A percentile compares a stretch with the other conserved stretches of the same genome.
Conservation (phyloP, 2,113 vertebrate species). For the Campylomormyrus tamandua region DNA sequence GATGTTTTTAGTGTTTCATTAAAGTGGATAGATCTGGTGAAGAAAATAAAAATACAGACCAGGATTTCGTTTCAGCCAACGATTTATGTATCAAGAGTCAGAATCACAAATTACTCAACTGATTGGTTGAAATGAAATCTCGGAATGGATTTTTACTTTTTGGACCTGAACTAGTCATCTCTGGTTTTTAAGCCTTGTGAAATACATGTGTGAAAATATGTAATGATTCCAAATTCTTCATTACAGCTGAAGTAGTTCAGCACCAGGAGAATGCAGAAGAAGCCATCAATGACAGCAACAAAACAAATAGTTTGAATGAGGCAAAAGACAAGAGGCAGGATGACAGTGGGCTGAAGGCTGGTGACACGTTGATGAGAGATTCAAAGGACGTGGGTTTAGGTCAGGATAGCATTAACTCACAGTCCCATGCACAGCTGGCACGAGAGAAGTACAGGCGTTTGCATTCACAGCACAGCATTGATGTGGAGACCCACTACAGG, state of each 20-base stretch:
- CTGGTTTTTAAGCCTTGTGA: neutral
- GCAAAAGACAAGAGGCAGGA: neutral
- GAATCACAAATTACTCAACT: no score
- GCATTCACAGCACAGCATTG: constrained; percentile 64
- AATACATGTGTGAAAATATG: neutral
- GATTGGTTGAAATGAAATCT: no score
- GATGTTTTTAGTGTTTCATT: neutral
- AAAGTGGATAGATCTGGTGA: no score
- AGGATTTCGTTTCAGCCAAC: no score
- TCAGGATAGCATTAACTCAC: constrained; percentile 14
- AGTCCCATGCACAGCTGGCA: constrained; percentile 29
- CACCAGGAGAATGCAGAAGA: constrained; percentile 27
- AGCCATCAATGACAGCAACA: constrained; percentile 57
- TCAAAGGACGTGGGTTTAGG: constrained; percentile 29
- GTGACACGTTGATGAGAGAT: neutral
- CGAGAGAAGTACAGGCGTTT: constrained; percentile 50
- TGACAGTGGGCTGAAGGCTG: constrained; percentile 8
- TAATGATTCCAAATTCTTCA: neutral
- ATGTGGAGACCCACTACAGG: constrained; percentile 57
- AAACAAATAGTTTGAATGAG: neutral
- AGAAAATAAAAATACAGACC: no score
- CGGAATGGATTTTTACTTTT: neutral
- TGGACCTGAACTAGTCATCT: neutral
- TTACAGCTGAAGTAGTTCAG: constrained; percentile 24
- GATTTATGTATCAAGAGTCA: no score